Conservation (phyloP, 2,113 vertebrate species). For the Campylomormyrus tamandua region DNA sequence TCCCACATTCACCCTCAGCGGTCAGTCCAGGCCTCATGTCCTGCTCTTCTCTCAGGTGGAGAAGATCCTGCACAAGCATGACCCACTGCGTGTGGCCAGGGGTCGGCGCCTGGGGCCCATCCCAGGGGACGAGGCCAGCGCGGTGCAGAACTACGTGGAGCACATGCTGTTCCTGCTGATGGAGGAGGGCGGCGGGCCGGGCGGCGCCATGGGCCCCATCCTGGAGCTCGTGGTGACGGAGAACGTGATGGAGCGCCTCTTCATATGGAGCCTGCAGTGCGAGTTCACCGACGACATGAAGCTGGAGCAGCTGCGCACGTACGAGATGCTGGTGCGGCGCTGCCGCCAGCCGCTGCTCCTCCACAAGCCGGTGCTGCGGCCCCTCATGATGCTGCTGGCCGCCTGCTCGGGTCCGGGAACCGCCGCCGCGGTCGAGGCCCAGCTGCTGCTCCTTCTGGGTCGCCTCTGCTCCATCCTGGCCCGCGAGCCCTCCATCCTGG, state of each 20-base stretch:
- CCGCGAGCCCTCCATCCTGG: conserved; percentile 84
- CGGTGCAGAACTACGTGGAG: conserved; percentile 95
- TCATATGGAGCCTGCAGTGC: conserved; percentile 87
- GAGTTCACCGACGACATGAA: conserved; percentile 92
- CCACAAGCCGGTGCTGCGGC: conserved; percentile 86
- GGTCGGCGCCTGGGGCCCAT: conserved; percentile 55
- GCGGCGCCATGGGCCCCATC: conserved; percentile 86
- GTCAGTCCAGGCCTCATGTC: not conserved
- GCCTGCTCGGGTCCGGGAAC: conserved; percentile 71
- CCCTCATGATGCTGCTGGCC: conserved; percentile 92
- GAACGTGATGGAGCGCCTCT: conserved; percentile 93
- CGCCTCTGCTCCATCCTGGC: conserved; percentile 84
- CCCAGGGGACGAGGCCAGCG: conserved; percentile 83
- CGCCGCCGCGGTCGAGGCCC: conserved; percentile 68
- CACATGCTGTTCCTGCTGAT: conserved; percentile 94
- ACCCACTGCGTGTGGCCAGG: conserved; percentile 59
- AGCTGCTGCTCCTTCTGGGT: conserved; percentile 76
- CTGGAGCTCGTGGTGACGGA: conserved; percentile 91
- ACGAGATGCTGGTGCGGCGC: conserved; percentile 81
- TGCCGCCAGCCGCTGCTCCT: conserved; percentile 86
- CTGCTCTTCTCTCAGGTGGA: conserved; percentile 63
- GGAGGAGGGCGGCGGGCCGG: conserved; percentile 79
- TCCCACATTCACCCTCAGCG: not conserved
- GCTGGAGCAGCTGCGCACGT: conserved; percentile 89
- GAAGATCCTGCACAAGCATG: conserved; percentile 89